Conservation (phyloP, 1,140 invertebrate genomes). For the Calosoma granatense region DNA sequence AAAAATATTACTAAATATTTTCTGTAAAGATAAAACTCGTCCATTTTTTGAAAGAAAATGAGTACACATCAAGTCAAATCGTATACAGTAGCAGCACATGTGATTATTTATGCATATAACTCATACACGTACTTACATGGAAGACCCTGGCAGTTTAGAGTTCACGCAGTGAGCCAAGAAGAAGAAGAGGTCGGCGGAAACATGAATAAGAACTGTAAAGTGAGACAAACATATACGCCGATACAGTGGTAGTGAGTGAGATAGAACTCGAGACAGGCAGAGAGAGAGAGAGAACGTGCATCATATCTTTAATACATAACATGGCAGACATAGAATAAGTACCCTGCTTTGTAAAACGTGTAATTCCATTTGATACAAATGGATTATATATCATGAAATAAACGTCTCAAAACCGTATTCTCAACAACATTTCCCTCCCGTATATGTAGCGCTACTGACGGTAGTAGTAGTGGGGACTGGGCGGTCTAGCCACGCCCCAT, state of each 20-base stretch:
- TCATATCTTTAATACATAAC: slow-evolving; percentile 9
- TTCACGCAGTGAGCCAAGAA: too few relatives aligned
- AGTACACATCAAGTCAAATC: too few relatives aligned
- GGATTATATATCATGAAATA: slow-evolving; percentile 7
- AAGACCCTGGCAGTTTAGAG: too few relatives aligned
- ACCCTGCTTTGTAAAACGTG: slow-evolving; percentile 1
- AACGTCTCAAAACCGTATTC: neutral
- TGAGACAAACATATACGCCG: neutral
- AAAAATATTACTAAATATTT: too few relatives aligned
- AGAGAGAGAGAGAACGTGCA: too few relatives aligned
- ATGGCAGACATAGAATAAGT: slow-evolving; percentile 4
- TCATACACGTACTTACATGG: too few relatives aligned
- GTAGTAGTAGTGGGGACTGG: neutral
- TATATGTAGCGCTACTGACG: neutral
- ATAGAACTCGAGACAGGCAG: too few relatives aligned
- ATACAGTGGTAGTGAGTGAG: too few relatives aligned
- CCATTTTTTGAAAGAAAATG: too few relatives aligned
- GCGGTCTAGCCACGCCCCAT: neutral
- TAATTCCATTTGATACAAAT: slow-evolving; percentile 8
- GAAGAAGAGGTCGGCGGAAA: too few relatives aligned
- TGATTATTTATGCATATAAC: slow-evolving; percentile 4
- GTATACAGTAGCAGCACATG: neutral
- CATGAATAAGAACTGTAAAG: neutral
- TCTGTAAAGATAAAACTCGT: too few relatives aligned
- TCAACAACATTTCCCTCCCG: neutral